Conservation (phyloP, 1,140 invertebrate genomes). For the Cataglyphis hispanica region DNA sequence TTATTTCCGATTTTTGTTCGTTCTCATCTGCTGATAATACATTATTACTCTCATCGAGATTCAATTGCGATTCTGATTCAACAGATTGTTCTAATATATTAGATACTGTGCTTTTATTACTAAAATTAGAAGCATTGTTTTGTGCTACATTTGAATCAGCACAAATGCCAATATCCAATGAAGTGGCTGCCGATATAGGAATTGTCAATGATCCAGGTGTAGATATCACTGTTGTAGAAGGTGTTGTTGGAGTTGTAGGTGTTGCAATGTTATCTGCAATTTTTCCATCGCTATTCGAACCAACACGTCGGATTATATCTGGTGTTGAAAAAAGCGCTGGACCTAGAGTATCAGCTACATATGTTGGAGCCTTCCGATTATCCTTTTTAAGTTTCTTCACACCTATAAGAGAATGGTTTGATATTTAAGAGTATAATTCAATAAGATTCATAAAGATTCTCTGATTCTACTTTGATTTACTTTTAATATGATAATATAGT, state of each 20-base stretch:
- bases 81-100: conserved; percentile 28
- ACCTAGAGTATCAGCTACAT: conserved; percentile 88
- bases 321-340: conserved; percentile 92
- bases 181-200: conserved; percentile 3
- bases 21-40: conserved; percentile 74
- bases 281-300: conserved; percentile 83
- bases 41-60: conserved; percentile 60
- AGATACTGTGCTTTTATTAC: conserved; percentile 30
- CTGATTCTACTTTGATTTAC: neutral
- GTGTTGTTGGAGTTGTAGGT: conserved; percentile 37
- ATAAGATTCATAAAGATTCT: neutral
- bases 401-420: conserved; percentile 60
- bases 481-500: conserved; percentile 15
- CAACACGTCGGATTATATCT: conserved; percentile 91
- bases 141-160: conserved; percentile 1
- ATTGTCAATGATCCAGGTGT: neutral
- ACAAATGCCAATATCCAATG: conserved; percentile 10
- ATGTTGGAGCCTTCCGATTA: conserved; percentile 89
- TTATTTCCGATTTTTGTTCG: conserved; percentile 73
- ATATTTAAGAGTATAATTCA: conserved; percentile 2
- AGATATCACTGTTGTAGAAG: neutral
- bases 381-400: conserved; percentile 89
- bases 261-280: conserved; percentile 79
- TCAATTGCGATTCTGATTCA: conserved; percentile 25
- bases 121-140: conserved; percentile 23